phyloP scores from a whole-genome alignment of 2,888 invertebrate genomes.

The Meiosimyza decipiens region DNA sequence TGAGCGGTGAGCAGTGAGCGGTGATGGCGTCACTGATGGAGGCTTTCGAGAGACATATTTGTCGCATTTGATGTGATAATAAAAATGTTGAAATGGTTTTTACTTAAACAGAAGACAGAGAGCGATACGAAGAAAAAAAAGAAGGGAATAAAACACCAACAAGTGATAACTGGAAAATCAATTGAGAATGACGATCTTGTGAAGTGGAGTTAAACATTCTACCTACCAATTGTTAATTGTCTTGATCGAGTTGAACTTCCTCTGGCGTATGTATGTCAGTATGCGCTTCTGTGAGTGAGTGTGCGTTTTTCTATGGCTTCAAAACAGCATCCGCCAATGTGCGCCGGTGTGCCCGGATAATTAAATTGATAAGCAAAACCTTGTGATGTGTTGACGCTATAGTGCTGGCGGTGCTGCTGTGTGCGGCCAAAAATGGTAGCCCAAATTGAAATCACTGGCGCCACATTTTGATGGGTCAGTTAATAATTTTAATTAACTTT shows the following conservation, averaged over 20 bases:
- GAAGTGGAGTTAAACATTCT: constrained; percentile 19
- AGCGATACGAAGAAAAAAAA: too few relatives aligned
- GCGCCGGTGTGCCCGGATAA: constrained; percentile 52
- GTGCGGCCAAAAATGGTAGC: constrained; percentile 12
- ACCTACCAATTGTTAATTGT: too few relatives aligned
- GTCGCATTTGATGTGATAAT: constrained; percentile 49
- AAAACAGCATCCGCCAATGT: constrained; percentile 44
- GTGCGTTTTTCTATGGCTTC: constrained; percentile 36
- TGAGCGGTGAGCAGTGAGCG: constrained; percentile 17
- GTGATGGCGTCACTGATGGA: constrained; percentile 26
- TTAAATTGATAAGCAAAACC: constrained; percentile 52
- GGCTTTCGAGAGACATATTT: constrained; percentile 44
- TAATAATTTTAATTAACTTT: constrained; percentile 57
- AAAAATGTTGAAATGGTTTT: constrained; percentile 25
- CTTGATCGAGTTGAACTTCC: constrained; percentile 4
- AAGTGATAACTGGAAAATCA: constrained; percentile 14
- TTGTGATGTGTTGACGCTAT: constrained; percentile 14
- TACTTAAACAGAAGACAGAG: not conserved
- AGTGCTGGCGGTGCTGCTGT: not conserved
- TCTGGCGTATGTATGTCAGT: not conserved
- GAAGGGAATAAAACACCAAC: too few relatives aligned
- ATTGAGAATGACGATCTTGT: constrained; percentile 9
- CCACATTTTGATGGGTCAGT: constrained; percentile 49
- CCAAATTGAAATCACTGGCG: constrained; percentile 50
- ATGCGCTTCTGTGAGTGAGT: constrained; percentile 8